A percentile compares a stretch with the other conserved stretches of the same genome.
These are phyloP conservation scores for Neodiprion virginianus DNA, from an alignment of 1,140 invertebrate species.

Conservation along the genomic window DNA sequence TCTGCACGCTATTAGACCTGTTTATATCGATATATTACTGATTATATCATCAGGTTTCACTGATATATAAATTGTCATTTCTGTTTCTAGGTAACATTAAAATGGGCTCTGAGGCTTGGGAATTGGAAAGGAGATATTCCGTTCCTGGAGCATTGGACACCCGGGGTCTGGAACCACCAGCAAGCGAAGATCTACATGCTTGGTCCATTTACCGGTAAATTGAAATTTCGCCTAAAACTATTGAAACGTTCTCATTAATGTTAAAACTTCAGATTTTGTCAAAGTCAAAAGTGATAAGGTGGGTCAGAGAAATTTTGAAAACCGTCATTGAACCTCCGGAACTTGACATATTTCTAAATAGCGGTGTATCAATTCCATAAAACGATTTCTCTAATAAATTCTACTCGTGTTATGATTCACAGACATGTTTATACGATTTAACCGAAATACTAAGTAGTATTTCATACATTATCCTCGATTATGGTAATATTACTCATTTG, in stretches of 20 bases:
- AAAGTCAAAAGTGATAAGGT: not conserved
- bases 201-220: slow-evolving; percentile 92
- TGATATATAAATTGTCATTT: not conserved
- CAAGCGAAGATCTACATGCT: slow-evolving; percentile 90
- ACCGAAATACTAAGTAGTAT: not conserved
- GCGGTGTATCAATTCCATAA: too few species aligned
- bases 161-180: slow-evolving; percentile 65
- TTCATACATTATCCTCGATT: slow-evolving; percentile 37
- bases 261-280: too few species aligned
- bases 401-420: not conserved
- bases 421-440: slow-evolving; percentile 13
- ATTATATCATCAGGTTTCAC: too few species aligned
- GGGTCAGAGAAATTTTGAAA: not conserved
- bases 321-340: not conserved
- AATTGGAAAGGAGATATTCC: slow-evolving; percentile 81
- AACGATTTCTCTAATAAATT: too few species aligned
- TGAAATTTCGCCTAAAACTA: slow-evolving; percentile 21
- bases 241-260: too few species aligned
- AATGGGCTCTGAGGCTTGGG: slow-evolving; percentile 65
- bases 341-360: not conserved
- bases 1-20: too few species aligned
- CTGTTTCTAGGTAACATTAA: not conserved
- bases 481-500: slow-evolving; percentile 21
- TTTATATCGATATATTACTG: too few species aligned
- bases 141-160: slow-evolving; percentile 78